Conservation (phyloP, 2,113 vertebrate genomes). For the Alligator sinensis region DNA sequence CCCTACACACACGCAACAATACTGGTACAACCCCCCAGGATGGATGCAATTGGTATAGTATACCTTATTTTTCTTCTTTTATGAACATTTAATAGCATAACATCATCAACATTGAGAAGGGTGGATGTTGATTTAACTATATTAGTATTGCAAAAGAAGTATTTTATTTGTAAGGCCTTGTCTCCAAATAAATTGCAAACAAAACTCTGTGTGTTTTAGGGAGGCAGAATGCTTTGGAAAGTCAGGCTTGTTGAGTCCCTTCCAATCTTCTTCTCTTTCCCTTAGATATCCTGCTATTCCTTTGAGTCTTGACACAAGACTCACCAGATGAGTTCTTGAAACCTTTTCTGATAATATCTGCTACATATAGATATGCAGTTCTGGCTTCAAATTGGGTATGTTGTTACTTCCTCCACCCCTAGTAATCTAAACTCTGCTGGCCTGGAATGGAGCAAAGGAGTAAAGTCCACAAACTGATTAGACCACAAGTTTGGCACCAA, state of each 20-base stretch:
- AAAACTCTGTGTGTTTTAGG: neutral
- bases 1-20: neutral
- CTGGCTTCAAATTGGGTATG: neutral
- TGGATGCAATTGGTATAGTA: neutral
- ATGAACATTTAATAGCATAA: neutral
- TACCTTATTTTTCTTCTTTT: neutral
- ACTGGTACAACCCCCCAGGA: neutral
- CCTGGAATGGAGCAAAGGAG: neutral
- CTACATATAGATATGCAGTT: fast-evolving
- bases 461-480: conserved; percentile 63
- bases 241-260: neutral
- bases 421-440: neutral
- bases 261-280: neutral
- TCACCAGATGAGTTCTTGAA: neutral
- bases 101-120: neutral
- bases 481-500: neutral
- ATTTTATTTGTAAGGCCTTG: no score
- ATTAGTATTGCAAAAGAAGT: neutral
- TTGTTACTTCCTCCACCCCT: neutral
- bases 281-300: neutral
- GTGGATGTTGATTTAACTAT: neutral
- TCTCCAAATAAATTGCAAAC: conserved; percentile 6
- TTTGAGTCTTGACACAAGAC: neutral
- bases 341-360: neutral
- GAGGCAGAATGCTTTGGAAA: conserved; percentile 13